Evolutionary conservation across 2,113 vertebrate species (phyloP), one percentile per base, ranked within the genome.

Genomic region (Apeltes quadracus): DNA sequence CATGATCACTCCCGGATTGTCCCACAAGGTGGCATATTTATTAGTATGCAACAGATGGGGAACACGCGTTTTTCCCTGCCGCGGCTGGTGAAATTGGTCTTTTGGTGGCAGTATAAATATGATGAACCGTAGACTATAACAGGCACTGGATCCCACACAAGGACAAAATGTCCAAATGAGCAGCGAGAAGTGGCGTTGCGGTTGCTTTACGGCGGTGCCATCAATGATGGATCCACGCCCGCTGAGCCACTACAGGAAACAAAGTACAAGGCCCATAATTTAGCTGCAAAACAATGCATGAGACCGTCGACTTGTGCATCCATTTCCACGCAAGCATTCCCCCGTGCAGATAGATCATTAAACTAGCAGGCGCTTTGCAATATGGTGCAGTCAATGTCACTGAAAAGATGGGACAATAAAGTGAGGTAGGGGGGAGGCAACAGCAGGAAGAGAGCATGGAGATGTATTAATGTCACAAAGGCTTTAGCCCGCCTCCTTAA

Each of bases 91-190:
- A 95, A 98, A 98, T 97, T 95, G 96, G 95, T 96, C 97, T 98
- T 97, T 94, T 96, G 98, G 96, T 96, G 94, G 96, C 95, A 95
- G 94, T 98, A 97, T 97, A 98, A 98, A 97, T 95, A 97, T 99
- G 96, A 98, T 98, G 96, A 96, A 98, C 95, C 81, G 88, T 38
- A 88, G 89, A 75, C 85, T 74, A 83, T 85, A 89, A 95, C 95
- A 95, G 93, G 94, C 94, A 41, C 69, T 84, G 93, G 89, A 89
- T 94, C 92, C 93, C 87, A 88, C 91, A 93, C 94, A 88, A 90
- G 95, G 95, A 95, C 94, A 94, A 96, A 95, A 93, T 92, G 90
- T 84, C 95, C 95, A 95, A 95, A 96, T 95, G 95, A 95, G 90
- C 87, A 84, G 81, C 81, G 50, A 87, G 84, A 86, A 91, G 94